phyloP scores from a whole-genome alignment of 2,888 invertebrate genomes.

The Lypha dubia region DNA sequence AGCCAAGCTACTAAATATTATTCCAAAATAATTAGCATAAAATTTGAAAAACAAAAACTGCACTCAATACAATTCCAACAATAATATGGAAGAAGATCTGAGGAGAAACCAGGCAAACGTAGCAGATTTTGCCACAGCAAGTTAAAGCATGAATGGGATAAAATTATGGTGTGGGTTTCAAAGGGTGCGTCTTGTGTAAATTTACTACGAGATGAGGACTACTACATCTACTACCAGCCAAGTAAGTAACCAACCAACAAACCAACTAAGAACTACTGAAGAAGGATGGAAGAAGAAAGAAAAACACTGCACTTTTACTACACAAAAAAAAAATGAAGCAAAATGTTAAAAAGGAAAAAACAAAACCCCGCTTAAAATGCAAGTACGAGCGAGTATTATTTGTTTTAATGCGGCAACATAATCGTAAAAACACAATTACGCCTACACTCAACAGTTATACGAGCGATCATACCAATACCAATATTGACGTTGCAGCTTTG shows the following conservation, averaged over 20 bases:
- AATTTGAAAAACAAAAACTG: conserved; percentile 79
- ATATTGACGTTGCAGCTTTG: conserved; percentile 12
- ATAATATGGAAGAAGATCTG: background rate
- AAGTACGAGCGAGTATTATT: conserved; percentile 70
- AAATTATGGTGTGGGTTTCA: conserved; percentile 68
- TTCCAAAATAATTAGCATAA: conserved; percentile 82
- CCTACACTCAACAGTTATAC: conserved; percentile 79
- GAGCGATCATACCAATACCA: conserved; percentile 43
- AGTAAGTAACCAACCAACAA: conserved; percentile 13
- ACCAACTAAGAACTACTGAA: conserved; percentile 65
- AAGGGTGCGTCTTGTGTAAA: conserved; percentile 70
- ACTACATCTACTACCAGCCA: conserved; percentile 48
- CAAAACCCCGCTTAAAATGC: conserved; percentile 49
- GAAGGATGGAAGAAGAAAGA: conserved; percentile 50
- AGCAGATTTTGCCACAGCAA: conserved; percentile 30
- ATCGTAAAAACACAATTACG: conserved; percentile 83
- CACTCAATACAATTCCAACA: conserved; percentile 76
- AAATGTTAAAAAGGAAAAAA: background rate
- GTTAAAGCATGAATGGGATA: conserved; percentile 56
- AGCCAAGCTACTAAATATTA: conserved; percentile 62
- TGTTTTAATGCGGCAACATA: conserved; percentile 80
- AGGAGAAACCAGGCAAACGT: conserved; percentile 22
- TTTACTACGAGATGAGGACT: conserved; percentile 67
- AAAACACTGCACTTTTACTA: conserved; percentile 14
- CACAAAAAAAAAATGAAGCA: background rate